Base-by-base conservation (phyloP, 1,140 invertebrate genomes). In the Macrobrachium nipponense region DNA sequence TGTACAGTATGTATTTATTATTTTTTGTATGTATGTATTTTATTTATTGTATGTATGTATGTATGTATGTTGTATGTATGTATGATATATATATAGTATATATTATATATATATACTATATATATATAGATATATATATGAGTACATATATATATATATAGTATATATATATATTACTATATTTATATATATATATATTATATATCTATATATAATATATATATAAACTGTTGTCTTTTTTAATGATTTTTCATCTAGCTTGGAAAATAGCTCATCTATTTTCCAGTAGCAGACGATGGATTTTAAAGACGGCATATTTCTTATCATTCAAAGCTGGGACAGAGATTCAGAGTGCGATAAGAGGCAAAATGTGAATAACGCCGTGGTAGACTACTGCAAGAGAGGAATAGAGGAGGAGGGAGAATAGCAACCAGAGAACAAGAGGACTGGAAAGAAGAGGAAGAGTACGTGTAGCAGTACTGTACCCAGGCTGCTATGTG, bases 131-230 rank as follows among this genome's bases (percentile, higher is more conserved):
- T n/a, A n/a, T n/a, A n/a, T 59, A 60, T 27, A 77, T 77, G n/a
- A 60, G 23, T 77, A 27, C 60, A 59, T 77, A 59, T 59, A 20
- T 59, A 77, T 77, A 59, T 77, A 76, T 76, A 76, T 76, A 76
- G n/a, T 10, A 17, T 76, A 76, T 76, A 59, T 76, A 76, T 75
- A 75, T 75, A 75, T n/a, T n/a, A n/a, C n/a, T 59, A 60, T 59
- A 77, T 59, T 59, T 59, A 60, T 59, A 77, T 20, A 77, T 59
- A 60, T 59, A 77, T n/a, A n/a, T 17, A 61, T 61, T 14, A 60
- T 62, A 36, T 36, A 36, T 36, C 1, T 36, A 36, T 36, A 36
- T 36, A 36, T 36, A 36, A 36, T 36, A 36, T 36, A 36, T 36
- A 36, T 4, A 36, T 36, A n/a, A n/a, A n/a, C n/a, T n/a, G n/a